Evolutionary conservation across 2,888 invertebrate species (phyloP), one percentile per base, ranked within the genome.

Genomic region (Syrphus vitripennis): DNA sequence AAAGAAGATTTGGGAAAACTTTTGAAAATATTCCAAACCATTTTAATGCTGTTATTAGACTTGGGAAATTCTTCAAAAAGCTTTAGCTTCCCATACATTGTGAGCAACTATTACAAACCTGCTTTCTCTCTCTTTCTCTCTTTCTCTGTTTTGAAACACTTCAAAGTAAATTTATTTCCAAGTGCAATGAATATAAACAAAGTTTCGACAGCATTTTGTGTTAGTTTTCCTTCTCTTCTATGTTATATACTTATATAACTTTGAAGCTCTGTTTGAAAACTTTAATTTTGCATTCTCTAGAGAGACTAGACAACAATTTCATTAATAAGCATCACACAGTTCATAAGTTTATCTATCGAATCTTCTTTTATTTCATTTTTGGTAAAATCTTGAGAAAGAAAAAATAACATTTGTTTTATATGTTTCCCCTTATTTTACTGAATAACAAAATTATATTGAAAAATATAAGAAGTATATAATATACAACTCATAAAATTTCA

Each of bases 101-200:
- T 3, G 21, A 61, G 4, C 24, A 40, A 34, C n/a, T n/a, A 26
- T 40, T 65, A 19, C 14, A 65, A 29, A 48, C 21, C 45, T 70
- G 29, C 53, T 48, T 34, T 69, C 16, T 55, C 37, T 57, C 57
- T 61, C 14, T 34, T 48, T 79, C 1, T 34, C 31, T 74, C 48
- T 48, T 10, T 7, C 34, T 34, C 34, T 31, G 69, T 55, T n/a
- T 40, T 72, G 21, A 21, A 75, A 70, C 79, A 75, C 70, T 83
- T 80, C 75, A 65, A 83, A 83, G 75, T 83, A 65, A 83, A 75
- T 75, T 70, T 65, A 80, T 80, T 59, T 79, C n/a, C 42, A 76
- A 83, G 75, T 80, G 75, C 83, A 71, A 80, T 24, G 75, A 42
- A 67, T 80, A 76, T 57, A 80, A 83, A 76, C 80, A 83, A 81